A percentile compares a stretch with the other conserved stretches of the same genome.
phyloP scores from a whole-genome alignment of 2,888 invertebrate species.

The Aphodius granarius region DNA sequence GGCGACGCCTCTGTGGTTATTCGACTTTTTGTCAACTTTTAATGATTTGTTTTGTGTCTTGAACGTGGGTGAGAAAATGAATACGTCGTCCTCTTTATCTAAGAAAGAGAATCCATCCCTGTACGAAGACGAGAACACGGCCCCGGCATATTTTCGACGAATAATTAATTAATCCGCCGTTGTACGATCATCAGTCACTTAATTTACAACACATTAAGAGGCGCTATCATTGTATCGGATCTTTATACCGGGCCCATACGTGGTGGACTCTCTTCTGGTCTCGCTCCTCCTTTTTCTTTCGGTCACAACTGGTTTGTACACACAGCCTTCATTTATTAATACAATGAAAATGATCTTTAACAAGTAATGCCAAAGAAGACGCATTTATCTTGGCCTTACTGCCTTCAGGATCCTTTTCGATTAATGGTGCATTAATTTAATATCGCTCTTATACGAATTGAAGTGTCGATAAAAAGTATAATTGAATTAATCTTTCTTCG shows the following conservation, averaged over 20 bases:
- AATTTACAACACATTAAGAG: slow-evolving; percentile 31
- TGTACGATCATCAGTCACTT: slow-evolving; percentile 34
- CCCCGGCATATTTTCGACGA: slow-evolving; percentile 33
- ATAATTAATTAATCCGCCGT: slow-evolving; percentile 36
- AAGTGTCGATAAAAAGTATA: background rate
- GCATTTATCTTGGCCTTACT: background rate
- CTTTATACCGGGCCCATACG: slow-evolving; percentile 13
- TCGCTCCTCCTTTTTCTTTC: background rate
- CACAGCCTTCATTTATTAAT: background rate
- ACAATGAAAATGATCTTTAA: background rate
- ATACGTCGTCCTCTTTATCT: background rate
- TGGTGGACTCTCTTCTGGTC: background rate
- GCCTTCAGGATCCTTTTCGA: background rate
- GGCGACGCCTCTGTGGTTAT: background rate
- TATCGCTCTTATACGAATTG: background rate
- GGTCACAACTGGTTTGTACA: background rate
- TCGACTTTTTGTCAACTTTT: background rate
- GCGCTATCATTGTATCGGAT: slow-evolving; percentile 13
- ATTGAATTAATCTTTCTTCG: no score
- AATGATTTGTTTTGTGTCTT: background rate
- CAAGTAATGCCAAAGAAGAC: background rate
- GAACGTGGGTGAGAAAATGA: background rate
- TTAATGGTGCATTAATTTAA: background rate
- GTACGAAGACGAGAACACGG: slow-evolving; percentile 7
- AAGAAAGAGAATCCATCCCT: background rate